A percentile compares a stretch with the other conserved stretches of the same genome.
Evolutionary conservation across 2,113 vertebrate genomes (phyloP).

Genomic region (Triplophysa dalaica): DNA sequence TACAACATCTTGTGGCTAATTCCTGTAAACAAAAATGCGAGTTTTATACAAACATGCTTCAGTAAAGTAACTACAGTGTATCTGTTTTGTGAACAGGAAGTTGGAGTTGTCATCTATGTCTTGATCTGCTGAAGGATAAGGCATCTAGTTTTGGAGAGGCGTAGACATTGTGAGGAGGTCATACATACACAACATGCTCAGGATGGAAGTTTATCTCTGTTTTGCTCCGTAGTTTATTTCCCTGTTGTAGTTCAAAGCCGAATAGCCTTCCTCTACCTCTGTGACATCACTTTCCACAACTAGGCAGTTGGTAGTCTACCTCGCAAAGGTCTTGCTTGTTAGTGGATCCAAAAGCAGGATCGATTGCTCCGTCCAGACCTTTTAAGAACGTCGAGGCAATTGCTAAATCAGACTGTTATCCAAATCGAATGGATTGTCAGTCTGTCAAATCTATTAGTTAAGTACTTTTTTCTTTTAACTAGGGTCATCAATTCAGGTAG

Average conservation of each 20-base stretch:
- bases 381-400: not conserved
- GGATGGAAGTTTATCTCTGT: slow-evolving; percentile 22
- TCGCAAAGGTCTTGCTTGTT: slow-evolving; percentile 55
- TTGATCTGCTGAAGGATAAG: slow-evolving; percentile 92
- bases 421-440: not conserved
- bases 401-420: not conserved
- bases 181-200: slow-evolving; percentile 34
- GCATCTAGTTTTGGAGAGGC: slow-evolving; percentile 81
- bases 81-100: slow-evolving; percentile 77
- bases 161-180: slow-evolving; percentile 43
- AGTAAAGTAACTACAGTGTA: not conserved
- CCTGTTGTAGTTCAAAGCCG: slow-evolving; percentile 24
- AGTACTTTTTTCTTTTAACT: not conserved
- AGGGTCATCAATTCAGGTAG: not conserved
- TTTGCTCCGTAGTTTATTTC: slow-evolving; percentile 55
- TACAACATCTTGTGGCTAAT: no score
- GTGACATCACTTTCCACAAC: slow-evolving; percentile 22
- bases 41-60: not conserved
- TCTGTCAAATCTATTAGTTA: not conserved
- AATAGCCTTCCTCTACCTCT: slow-evolving; percentile 59
- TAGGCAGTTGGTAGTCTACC: slow-evolving; percentile 61
- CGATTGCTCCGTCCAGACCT: not conserved
- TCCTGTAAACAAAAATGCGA: no score
- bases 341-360: slow-evolving; percentile 53
- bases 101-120: slow-evolving; percentile 98